phyloP scores from a whole-genome alignment of 2,797 vertebrate species.

The Sebastes steindachneri region DNA sequence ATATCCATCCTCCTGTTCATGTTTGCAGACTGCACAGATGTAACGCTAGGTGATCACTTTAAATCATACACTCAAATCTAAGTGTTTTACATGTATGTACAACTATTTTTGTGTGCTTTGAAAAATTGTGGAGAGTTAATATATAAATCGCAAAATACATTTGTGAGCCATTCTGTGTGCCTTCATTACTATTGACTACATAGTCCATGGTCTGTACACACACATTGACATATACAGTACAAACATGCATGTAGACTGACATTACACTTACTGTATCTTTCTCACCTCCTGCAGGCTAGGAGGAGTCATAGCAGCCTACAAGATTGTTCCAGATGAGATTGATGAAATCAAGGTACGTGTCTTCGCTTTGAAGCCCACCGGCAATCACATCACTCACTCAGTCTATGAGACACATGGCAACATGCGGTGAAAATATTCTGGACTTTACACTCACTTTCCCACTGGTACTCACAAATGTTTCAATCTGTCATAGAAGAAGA shows the following conservation, averaged over 20 bases:
- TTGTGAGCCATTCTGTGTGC: too few species aligned
- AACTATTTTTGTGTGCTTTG: too few species aligned
- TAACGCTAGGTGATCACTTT: background rate
- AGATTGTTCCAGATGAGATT: conserved; percentile 98
- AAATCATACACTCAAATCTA: background rate
- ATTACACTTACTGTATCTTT: conserved; percentile 1
- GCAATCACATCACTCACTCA: background rate
- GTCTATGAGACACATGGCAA: background rate
- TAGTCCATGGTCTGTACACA: background rate
- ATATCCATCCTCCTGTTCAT: background rate
- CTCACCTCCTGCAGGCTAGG: conserved; percentile 89
- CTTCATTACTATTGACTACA: background rate
- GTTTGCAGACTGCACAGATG: background rate
- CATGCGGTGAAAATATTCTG: background rate
- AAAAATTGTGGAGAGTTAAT: too few species aligned
- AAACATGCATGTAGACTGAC: background rate
- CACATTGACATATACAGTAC: background rate
- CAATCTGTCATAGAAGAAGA: background rate
- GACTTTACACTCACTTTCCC: background rate
- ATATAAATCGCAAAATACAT: too few species aligned
- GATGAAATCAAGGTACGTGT: conserved; percentile 96
- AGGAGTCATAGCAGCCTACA: conserved; percentile 96
- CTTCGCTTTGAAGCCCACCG: background rate
- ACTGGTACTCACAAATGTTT: background rate
- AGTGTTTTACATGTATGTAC: too few species aligned